Conservation (phyloP, 2,113 vertebrate genomes). For the Mirounga angustirostris region DNA sequence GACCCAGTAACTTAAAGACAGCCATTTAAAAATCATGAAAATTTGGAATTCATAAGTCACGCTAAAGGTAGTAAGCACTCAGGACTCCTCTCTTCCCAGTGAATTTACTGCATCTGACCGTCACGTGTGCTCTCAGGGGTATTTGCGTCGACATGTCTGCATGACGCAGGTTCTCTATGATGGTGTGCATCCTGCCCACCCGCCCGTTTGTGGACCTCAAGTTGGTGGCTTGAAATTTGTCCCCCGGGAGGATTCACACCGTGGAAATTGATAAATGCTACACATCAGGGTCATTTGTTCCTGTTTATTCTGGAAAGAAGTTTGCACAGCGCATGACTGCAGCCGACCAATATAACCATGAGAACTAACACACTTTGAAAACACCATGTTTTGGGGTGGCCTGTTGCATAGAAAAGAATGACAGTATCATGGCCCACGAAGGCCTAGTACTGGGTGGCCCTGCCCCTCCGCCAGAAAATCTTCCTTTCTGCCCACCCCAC, state of each 20-base stretch:
- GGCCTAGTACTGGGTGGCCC: background rate
- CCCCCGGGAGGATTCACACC: background rate
- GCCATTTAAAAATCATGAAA: background rate
- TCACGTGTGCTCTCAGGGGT: fast-evolving
- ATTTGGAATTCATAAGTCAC: background rate
- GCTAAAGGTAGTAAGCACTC: background rate
- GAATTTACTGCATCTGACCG: background rate
- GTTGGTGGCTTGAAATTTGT: no score
- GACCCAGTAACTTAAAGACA: background rate
- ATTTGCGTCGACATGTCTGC: fast-evolving
- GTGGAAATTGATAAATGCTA: background rate
- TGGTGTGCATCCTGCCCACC: background rate
- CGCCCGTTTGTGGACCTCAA: background rate
- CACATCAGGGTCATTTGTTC: background rate
- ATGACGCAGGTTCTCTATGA: fast-evolving
- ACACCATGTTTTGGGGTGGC: background rate
- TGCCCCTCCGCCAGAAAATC: background rate
- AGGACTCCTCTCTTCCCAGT: background rate
- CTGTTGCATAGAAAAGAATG: background rate
- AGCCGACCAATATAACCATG: background rate
- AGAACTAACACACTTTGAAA: background rate
- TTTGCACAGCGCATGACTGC: background rate
- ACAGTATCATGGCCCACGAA: background rate
- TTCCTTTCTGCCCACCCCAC: background rate
- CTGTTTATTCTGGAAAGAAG: background rate